Base-by-base conservation (phyloP, 2,888 invertebrate species). In the Scaptomyza tumidula region DNA sequence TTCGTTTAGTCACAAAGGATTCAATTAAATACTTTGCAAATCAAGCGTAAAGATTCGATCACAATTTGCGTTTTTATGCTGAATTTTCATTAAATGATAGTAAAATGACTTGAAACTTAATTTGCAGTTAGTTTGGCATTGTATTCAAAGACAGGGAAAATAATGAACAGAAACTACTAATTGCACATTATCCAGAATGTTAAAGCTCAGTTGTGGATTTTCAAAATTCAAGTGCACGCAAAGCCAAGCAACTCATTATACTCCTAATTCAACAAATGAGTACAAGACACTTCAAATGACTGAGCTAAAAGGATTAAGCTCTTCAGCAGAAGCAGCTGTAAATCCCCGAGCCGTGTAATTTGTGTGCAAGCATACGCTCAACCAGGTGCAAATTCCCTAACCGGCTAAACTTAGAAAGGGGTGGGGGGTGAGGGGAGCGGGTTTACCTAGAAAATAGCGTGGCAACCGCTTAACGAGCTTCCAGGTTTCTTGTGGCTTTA, bases 401-500 rank as follows among this genome's bases (percentile, higher is more conserved):
- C 46, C 58, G 24, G 27, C 16, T 16, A 44, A 58, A 59, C 45
- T 66, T 65, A 62, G 66, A 54, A 74, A 70, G 60, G 60, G 67
- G n/a, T n/a, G n/a, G n/a, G n/a, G n/a, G n/a, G n/a, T n/a, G n/a
- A n/a, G n/a, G n/a, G n/a, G n/a, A n/a, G n/a, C n/a, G 62, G 67
- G 78, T 70, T 78, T 50, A 57, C 52, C 62, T 63, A 52, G 70
- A 43, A 71, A 68, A 69, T 63, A 77, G 60, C 33, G 77, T 68
- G 56, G 68, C 73, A 77, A 68, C 75, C 67, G 50, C 59, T 59
- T 71, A 76, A 81, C 75, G 71, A 79, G 85, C 58, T 72, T 70
- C 61, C 82, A 64, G 77, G 82, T 81, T 86, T 85, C 84, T 71
- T 85, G 83, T 58, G 85, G 87, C 87, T 87, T 83, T 79, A 72